A percentile compares a stretch with the other conserved stretches of the same genome.
Conservation (phyloP, 2,113 vertebrate species). For the Arothron firmamentum region DNA sequence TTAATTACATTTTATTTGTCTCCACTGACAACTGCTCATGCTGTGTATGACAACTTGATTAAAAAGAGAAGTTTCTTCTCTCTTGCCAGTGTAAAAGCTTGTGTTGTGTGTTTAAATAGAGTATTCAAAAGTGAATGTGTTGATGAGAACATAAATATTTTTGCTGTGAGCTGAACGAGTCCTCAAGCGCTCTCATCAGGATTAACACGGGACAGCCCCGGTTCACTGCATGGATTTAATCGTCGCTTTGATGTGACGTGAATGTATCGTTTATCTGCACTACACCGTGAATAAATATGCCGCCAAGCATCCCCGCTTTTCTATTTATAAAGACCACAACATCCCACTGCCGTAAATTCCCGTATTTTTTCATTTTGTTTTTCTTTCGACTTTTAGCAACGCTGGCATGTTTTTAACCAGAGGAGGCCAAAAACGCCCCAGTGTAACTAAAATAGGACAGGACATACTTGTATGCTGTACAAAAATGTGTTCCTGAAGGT, state of each 20-base stretch:
- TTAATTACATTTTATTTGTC: no score
- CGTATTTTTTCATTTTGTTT: no score
- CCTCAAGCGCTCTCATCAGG: slow-evolving; percentile 52
- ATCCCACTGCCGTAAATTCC: no score
- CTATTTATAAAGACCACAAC: not conserved
- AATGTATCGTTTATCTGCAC: slow-evolving; percentile 14
- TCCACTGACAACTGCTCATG: not conserved
- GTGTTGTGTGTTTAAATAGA: slow-evolving; percentile 21
- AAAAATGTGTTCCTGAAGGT: no score
- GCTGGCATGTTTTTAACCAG: no score
- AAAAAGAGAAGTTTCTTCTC: slow-evolving; percentile 1
- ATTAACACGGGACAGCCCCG: slow-evolving; percentile 39
- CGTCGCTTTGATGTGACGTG: slow-evolving; percentile 52
- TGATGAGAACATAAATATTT: slow-evolving; percentile 47
- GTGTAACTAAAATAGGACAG: no score
- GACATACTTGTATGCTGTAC: no score
- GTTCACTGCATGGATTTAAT: slow-evolving; percentile 42
- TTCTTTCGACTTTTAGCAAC: no score
- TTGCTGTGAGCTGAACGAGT: slow-evolving; percentile 11
- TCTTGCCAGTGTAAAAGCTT: not conserved
- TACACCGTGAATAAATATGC: slow-evolving; percentile 4
- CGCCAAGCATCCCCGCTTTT: not conserved
- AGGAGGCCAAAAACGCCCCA: no score
- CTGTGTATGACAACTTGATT: not conserved
- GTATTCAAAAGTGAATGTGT: slow-evolving; percentile 39